Percentiles rank a stretch among this genome's conserved stretches.
phyloP scores from a whole-genome alignment of 2,113 vertebrate genomes.

The Pan troglodytes region NHGRI_mPanTro3-v2.1_pri NC_072407.2:101777001-101777500 shows the following conservation, averaged over 20 bases:
- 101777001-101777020: background rate
- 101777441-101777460: background rate
- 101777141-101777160: background rate
- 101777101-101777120: background rate
- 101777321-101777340: background rate
- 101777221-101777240: background rate
- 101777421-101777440: rapidly evolving
- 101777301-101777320: background rate
- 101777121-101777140: background rate
- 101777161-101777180: background rate
- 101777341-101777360: background rate
- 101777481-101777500: background rate
- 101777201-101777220: background rate
- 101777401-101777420: rapidly evolving
- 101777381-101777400: background rate
- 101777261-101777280: background rate
- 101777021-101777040: background rate
- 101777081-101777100: background rate
- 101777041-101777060: background rate
- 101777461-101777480: background rate
- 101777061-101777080: background rate
- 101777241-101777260: background rate
- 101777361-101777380: rapidly evolving
- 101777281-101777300: background rate
- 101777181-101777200: background rate